Conservation (phyloP, 1,140 invertebrate genomes). For the Acromyrmex heyeri region DNA sequence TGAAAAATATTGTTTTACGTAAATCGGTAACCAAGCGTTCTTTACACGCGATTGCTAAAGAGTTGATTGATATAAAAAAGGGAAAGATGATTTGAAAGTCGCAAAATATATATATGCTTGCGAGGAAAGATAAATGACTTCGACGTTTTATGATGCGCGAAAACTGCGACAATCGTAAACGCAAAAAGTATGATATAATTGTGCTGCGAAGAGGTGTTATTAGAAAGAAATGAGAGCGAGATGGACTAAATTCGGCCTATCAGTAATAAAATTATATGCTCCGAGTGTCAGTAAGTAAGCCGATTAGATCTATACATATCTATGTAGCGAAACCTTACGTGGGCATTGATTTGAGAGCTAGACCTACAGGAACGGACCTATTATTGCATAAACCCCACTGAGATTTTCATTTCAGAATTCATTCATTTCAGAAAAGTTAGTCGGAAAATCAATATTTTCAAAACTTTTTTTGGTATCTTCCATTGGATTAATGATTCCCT, state of each 20-base stretch:
- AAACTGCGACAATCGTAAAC: slow-evolving; percentile 34
- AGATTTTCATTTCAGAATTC: not conserved
- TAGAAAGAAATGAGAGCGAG: slow-evolving; percentile 8
- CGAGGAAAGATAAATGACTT: slow-evolving; percentile 69
- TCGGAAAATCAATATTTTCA: not conserved
- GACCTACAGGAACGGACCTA: not conserved
- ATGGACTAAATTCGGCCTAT: slow-evolving; percentile 35
- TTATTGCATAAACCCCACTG: not conserved
- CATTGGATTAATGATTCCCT: not conserved
- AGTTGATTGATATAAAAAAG: not conserved
- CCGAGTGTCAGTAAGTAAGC: slow-evolving; percentile 35
- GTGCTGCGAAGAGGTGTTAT: not conserved
- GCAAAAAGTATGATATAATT: slow-evolving; percentile 3
- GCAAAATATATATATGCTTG: not conserved
- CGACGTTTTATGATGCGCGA: slow-evolving; percentile 19
- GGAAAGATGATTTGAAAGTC: not conserved
- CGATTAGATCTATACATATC: slow-evolving; percentile 53
- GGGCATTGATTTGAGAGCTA: slow-evolving; percentile 36
- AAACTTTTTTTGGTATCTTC: not conserved
- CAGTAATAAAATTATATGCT: slow-evolving; percentile 69
- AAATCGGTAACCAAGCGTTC: not conserved
- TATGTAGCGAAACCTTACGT: slow-evolving; percentile 39
- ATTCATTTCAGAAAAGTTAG: not conserved
- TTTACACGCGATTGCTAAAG: not conserved
- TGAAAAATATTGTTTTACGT: too few relatives aligned